Evolutionary conservation across 1,140 invertebrate species (phyloP), one percentile per base, ranked within the genome.

Genomic region (Euwallacea similis): DNA sequence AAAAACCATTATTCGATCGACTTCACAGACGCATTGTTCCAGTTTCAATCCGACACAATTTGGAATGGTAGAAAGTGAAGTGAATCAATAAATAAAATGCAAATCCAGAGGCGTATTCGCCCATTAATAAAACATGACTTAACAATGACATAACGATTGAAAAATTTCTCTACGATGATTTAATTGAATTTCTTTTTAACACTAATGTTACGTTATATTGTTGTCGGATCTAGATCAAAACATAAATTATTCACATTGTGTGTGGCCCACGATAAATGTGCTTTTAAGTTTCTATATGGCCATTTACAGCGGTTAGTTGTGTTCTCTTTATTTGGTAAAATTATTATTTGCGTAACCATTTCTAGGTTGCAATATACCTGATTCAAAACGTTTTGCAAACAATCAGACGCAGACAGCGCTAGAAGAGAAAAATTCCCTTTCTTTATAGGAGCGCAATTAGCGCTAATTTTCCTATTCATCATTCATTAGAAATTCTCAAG

Each of bases 121-220:
- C 21, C 4, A 33, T 33, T 33, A 33, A 33, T 33, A 47, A 47
- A 47, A 47, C 46, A 47, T 33, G 21, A 33, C 21, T 33, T 33
- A 33, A 33, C 21, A 47, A 6, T 47, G 9, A 47, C 46, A 47
- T 47, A 47, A 47, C 46, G 6, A 13, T 47, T 10, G n/a, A 47
- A 47, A 47, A 47, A 47, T 47, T 47, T 47, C 46, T 47, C 46
- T 47, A 13, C 46, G 46, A 47, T 47, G 46, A 47, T 47, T 47
- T 47, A 47, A 47, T 47, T 47, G 46, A 47, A 47, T 47, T 47
- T 47, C 46, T 47, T 47, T 47, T 33, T 33, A 33, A 33, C 46
- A 47, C 9, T 6, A 6, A 47, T 6, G n/a, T 47, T 47, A 47
- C 46, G 46, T 47, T 47, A 6, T 47, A 2, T 47, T 9, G 9